A percentile compares a stretch with the other conserved stretches of the same genome.
phyloP scores from a whole-genome alignment of 2,113 vertebrate species.

The Agapornis roseicollis region DNA sequence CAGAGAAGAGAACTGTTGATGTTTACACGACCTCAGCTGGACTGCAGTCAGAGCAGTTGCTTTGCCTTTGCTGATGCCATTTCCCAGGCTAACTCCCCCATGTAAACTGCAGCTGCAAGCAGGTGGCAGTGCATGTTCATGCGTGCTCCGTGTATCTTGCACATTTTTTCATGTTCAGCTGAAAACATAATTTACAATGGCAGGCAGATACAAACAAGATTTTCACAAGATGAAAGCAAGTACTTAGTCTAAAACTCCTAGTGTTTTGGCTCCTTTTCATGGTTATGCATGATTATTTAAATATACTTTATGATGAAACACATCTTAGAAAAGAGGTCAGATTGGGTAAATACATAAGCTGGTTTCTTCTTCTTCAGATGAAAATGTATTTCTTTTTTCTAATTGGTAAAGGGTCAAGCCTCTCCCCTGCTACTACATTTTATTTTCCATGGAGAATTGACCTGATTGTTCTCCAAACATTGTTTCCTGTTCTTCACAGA shows the following conservation, averaged over 20 bases:
- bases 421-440: constrained; percentile 13
- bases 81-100: not conserved
- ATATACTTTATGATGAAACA: not conserved
- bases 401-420: constrained; percentile 31
- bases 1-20: not conserved
- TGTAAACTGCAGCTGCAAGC: not conserved
- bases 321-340: not conserved
- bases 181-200: not conserved
- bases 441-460: constrained; percentile 43
- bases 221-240: not conserved
- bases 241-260: not conserved
- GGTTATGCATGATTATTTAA: not conserved
- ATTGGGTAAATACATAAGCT: not conserved
- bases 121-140: not conserved
- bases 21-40: constrained; percentile 22
- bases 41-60: not conserved
- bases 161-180: not conserved
- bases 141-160: not conserved
- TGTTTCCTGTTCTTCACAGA: constrained; percentile 50
- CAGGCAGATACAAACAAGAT: not conserved
- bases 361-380: not conserved
- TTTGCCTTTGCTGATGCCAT: not conserved
- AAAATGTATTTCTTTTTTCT: not conserved
- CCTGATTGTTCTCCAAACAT: constrained; percentile 58
- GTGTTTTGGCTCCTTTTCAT: not conserved